Conservation (phyloP, 1,140 invertebrate species). For the Maniola jurtina region DNA sequence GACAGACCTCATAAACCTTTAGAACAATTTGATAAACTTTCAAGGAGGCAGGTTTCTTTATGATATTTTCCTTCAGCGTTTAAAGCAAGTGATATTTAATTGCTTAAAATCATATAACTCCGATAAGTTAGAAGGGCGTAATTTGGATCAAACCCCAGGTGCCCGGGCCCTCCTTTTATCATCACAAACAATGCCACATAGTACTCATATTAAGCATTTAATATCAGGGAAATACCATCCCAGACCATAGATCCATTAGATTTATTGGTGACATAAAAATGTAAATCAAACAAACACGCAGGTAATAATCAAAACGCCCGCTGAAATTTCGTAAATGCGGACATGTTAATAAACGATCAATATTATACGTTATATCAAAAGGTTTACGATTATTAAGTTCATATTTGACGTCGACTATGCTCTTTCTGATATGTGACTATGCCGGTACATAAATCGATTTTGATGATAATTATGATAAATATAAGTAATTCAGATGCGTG, state of each 20-base stretch:
- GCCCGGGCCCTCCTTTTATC: too few relatives aligned
- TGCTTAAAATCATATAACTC: too few relatives aligned
- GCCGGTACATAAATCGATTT: conserved; percentile 19
- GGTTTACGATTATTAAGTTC: conserved; percentile 33
- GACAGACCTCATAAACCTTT: too few relatives aligned
- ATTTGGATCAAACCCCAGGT: too few relatives aligned
- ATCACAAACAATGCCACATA: too few relatives aligned
- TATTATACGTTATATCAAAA: conserved; percentile 27
- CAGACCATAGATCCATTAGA: neutral
- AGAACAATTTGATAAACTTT: too few relatives aligned
- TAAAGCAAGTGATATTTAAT: too few relatives aligned
- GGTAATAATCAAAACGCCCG: conserved; percentile 5
- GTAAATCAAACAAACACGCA: neutral
- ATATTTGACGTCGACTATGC: conserved; percentile 30
- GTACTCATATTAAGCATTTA: too few relatives aligned
- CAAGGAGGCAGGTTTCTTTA: too few relatives aligned
- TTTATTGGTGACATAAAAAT: neutral
- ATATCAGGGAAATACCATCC: too few relatives aligned
- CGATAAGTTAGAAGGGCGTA: too few relatives aligned
- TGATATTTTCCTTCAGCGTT: too few relatives aligned
- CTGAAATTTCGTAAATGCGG: conserved; percentile 29
- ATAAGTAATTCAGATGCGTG: conserved; percentile 27
- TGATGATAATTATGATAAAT: conserved; percentile 30
- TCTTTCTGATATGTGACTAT: conserved; percentile 28
- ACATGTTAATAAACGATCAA: conserved; percentile 27